Evolutionary conservation across 2,797 vertebrate genomes (phyloP).

Genomic region (Coilia nasus): DNA sequence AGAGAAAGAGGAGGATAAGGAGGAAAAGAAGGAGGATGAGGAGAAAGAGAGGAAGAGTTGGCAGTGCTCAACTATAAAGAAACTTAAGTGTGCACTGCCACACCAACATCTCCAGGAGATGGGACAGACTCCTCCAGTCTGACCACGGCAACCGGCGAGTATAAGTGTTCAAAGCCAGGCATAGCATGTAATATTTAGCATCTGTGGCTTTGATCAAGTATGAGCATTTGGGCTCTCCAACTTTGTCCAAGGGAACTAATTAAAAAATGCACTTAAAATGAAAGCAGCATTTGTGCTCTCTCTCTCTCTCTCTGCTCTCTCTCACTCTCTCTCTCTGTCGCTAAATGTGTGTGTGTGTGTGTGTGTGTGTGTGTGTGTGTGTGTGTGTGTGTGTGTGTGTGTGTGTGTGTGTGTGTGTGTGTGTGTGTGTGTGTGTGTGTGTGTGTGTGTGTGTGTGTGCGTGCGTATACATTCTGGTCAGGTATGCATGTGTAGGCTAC

Average conservation of each 20-base stretch:
- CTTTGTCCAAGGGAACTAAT: conserved; percentile 40
- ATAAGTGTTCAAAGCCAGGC: not conserved
- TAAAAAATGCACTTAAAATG: not conserved
- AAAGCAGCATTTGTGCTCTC: not conserved
- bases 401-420: not conserved
- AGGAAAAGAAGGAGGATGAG: not conserved
- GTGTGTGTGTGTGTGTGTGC: not conserved
- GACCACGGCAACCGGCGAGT: not conserved
- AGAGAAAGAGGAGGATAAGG: too few relatives aligned
- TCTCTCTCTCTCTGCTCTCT: too few relatives aligned
- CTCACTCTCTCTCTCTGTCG: too few relatives aligned
- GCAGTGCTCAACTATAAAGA: not conserved
- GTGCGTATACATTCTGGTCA: not conserved
- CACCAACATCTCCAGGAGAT: not conserved
- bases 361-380: too few relatives aligned
- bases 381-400: too few relatives aligned
- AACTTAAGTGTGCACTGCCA: not conserved
- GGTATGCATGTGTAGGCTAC: not conserved
- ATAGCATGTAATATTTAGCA: conserved; percentile 16
- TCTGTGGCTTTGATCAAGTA: conserved; percentile 57
- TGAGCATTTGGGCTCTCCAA: conserved; percentile 58
- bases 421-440: not conserved
- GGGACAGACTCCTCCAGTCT: not conserved
- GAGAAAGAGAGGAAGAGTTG: not conserved
- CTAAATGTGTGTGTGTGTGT: too few relatives aligned